Evolutionary conservation across 2,888 invertebrate genomes (phyloP).

Genomic region (Leuctra nigra): DNA sequence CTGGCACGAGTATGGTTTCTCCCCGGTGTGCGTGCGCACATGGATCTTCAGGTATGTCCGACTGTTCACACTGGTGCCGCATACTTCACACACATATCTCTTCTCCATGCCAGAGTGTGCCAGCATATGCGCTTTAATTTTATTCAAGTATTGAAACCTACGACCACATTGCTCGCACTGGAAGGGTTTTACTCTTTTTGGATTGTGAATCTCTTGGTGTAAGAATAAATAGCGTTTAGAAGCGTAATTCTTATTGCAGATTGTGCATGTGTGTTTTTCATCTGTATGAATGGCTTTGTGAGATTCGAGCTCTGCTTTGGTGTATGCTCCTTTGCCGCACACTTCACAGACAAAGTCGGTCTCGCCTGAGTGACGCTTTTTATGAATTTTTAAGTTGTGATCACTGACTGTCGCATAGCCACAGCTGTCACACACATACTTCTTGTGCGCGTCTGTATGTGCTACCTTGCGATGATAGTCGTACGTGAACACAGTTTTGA

Average conservation of each 20-base stretch:
- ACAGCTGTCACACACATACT: constrained; percentile 35
- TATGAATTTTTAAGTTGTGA: constrained; percentile 35
- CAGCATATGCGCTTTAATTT: constrained; percentile 43
- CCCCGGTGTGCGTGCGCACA: constrained; percentile 33
- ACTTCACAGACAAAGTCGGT: constrained; percentile 34
- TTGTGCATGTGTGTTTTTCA: constrained; percentile 21
- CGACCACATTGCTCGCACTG: constrained; percentile 41
- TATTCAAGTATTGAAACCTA: constrained; percentile 9
- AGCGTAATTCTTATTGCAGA: constrained; percentile 22
- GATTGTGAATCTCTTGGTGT: constrained; percentile 24
- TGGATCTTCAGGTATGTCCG: constrained; percentile 13
- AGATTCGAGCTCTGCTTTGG: constrained; percentile 13
- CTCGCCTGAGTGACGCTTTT: constrained; percentile 34
- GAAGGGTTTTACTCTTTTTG: constrained; percentile 33
- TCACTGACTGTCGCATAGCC: constrained; percentile 35
- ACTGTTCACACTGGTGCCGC: not conserved
- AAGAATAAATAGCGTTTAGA: constrained; percentile 20
- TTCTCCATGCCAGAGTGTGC: constrained; percentile 38
- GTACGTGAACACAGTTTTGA: constrained; percentile 39
- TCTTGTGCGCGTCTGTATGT: constrained; percentile 36
- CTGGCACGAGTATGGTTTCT: constrained; percentile 34
- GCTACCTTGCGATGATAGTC: constrained; percentile 35
- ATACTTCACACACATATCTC: not conserved
- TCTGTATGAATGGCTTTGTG: constrained; percentile 20
- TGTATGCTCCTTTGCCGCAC: constrained; percentile 37